These are phyloP conservation scores for Microcebus ravelobensis DNA, from an alignment of 2,113 vertebrate species.

Conservation along the genomic window DNA sequence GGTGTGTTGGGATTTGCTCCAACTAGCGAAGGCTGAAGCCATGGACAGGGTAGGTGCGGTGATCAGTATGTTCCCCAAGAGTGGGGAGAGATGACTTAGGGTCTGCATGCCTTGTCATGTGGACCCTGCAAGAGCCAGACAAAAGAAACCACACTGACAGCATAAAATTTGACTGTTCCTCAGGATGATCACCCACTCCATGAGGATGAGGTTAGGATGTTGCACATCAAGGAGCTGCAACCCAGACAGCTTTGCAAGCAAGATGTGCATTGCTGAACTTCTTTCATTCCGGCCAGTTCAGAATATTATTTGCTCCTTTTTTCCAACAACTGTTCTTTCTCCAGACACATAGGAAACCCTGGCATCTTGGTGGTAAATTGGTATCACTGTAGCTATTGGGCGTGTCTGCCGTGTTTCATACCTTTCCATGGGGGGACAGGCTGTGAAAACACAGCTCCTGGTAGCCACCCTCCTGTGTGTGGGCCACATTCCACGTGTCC, in stretches of 20 bases:
- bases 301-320: not conserved
- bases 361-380: not conserved
- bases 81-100: rapidly evolving
- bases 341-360: not conserved
- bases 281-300: not conserved
- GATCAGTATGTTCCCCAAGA: not conserved
- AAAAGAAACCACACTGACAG: not conserved
- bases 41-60: not conserved
- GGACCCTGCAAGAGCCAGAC: not conserved
- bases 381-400: not conserved
- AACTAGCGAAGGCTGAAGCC: too few species aligned
- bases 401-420: not conserved
- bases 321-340: not conserved
- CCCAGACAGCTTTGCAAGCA: not conserved
- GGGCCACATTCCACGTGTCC: rapidly evolving
- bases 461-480: rapidly evolving
- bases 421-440: not conserved
- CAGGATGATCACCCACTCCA: rapidly evolving
- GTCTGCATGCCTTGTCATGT: not conserved
- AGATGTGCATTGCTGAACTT: rapidly evolving
- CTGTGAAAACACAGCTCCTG: not conserved
- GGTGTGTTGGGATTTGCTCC: not conserved
- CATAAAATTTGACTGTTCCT: not conserved
- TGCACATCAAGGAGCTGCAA: not conserved
- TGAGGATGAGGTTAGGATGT: not conserved